These are phyloP conservation scores for Chelonus formosanus DNA, from an alignment of 2,888 invertebrate species.

Conservation along the genomic window DNA sequence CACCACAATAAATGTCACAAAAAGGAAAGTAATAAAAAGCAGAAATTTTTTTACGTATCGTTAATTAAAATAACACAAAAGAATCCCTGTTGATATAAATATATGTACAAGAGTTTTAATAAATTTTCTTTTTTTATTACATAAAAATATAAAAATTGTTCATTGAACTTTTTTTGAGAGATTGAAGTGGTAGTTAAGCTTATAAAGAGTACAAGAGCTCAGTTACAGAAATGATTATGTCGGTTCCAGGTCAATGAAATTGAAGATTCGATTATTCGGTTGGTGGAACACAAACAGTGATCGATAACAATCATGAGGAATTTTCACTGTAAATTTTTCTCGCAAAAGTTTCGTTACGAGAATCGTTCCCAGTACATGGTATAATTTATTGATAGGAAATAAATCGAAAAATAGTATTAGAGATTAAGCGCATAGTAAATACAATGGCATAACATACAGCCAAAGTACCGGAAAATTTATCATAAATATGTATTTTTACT, in stretches of 20 bases:
- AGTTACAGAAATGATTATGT: constrained; percentile 29
- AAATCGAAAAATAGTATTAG: constrained; percentile 2
- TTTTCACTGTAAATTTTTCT: constrained; percentile 8
- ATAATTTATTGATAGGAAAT: neutral
- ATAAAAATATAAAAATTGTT: no score
- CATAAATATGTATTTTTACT: constrained; percentile 50
- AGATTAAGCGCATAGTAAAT: neutral
- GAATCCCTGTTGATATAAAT: no score
- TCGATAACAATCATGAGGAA: constrained; percentile 4
- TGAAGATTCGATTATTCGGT: constrained; percentile 31
- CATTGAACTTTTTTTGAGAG: no score
- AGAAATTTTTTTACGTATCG: no score
- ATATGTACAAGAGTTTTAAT: no score
- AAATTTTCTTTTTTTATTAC: no score
- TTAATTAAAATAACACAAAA: no score
- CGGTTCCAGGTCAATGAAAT: constrained; percentile 36
- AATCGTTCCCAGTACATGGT: neutral
- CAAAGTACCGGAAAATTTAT: constrained; percentile 40
- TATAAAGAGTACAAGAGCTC: constrained; percentile 6
- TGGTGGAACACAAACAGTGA: constrained; percentile 23
- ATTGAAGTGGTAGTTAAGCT: no score
- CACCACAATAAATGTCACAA: no score
- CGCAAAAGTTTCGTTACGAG: neutral
- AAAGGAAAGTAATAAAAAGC: no score
- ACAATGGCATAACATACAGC: constrained; percentile 1